Conservation (phyloP, 2,113 vertebrate species). For the Todiramphus chloris region DNA sequence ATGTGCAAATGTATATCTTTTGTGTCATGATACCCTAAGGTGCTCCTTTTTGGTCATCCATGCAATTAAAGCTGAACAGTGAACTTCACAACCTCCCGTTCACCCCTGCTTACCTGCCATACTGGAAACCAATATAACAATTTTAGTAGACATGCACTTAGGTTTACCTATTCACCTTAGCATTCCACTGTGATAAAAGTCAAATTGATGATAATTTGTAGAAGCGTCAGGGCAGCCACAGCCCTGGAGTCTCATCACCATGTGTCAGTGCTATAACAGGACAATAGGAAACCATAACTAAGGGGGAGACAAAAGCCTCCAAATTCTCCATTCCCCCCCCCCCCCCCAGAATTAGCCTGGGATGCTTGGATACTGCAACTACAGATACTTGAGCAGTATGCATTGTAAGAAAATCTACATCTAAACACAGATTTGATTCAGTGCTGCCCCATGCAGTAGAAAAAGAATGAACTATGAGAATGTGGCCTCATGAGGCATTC, state of each 20-base stretch:
- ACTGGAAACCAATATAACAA: background rate
- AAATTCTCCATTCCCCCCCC: background rate
- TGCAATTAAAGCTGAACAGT: background rate
- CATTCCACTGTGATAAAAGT: background rate
- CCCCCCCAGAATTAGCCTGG: rapidly evolving
- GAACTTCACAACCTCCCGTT: background rate
- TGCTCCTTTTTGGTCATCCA: background rate
- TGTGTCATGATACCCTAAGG: background rate
- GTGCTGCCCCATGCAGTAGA: background rate
- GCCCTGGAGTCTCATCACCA: background rate
- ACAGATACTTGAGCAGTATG: background rate
- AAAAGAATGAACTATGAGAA: background rate
- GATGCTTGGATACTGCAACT: background rate
- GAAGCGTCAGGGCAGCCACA: background rate
- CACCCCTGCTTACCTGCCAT: background rate
- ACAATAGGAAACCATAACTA: background rate
- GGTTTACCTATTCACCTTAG: background rate
- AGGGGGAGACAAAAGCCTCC: background rate
- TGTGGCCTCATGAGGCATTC: background rate
- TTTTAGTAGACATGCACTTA: background rate
- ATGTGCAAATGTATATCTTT: background rate
- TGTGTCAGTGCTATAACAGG: rapidly evolving
- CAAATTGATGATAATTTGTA: background rate
- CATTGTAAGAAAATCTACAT: background rate
- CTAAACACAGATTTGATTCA: background rate